Percentiles rank a stretch among this genome's conserved stretches.
phyloP scores from a whole-genome alignment of 2,797 vertebrate species.

The Rhabdomys pumilio region DNA sequence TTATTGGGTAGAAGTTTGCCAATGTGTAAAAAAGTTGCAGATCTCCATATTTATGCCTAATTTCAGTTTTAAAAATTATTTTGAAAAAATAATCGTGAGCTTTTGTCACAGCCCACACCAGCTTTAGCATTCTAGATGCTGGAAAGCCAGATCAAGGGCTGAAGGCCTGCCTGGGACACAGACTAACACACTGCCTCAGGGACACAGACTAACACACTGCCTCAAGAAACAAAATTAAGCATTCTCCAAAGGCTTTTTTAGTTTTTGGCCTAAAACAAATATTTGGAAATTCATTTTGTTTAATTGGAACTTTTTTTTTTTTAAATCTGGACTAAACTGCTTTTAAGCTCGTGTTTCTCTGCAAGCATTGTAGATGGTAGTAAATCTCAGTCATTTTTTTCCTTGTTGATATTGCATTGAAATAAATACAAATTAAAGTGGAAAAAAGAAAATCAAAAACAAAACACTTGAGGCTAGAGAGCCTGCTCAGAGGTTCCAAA shows the following conservation, averaged over 20 bases:
- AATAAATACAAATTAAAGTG: neutral
- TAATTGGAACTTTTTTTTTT: neutral
- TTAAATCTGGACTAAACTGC: neutral
- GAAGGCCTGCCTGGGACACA: neutral
- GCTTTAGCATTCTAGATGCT: neutral
- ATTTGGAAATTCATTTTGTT: neutral
- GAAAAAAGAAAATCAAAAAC: neutral
- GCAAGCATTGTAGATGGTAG: neutral
- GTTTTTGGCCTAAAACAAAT: neutral
- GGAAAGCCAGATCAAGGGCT: too few species aligned
- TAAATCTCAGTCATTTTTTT: neutral
- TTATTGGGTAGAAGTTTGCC: slow-evolving; percentile 26
- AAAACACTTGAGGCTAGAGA: neutral
- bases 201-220: neutral
- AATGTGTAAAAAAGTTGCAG: neutral
- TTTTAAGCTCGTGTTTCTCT: neutral
- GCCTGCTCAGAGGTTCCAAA: neutral
- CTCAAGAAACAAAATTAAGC: neutral
- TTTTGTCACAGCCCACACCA: neutral
- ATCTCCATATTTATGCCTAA: neutral
- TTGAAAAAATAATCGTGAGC: neutral
- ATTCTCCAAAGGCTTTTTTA: neutral
- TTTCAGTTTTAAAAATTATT: slow-evolving; percentile 22
- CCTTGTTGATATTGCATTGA: neutral
- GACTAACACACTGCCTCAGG: neutral